Evolutionary conservation across 2,888 invertebrate genomes (phyloP), one percentile per base, ranked within the genome.

Genomic region (Lacanobia wlatinum): DNA sequence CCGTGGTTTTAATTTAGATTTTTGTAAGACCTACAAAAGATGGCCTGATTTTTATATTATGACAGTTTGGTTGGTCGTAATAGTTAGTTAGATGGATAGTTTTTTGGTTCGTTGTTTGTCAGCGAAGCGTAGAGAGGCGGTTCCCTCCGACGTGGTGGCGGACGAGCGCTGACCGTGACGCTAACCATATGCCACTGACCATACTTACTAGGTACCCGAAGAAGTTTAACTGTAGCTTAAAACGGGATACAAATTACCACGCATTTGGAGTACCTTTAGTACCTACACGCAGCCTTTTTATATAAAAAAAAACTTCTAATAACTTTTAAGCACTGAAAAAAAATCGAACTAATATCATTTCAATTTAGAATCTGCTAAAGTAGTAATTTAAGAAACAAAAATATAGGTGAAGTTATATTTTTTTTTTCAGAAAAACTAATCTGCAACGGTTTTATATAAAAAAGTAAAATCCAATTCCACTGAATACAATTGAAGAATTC

Each of bases 111-210:
- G 65, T 76, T 58, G 55, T 55, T 87, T 89, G 58, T 66, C 87
- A 90, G 58, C 90, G 85, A 79, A 87, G 90, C 91, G 84, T 78
- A 78, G 83, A 84, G 83, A 83, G 80, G 83, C 70, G 78, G 75
- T 84, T 86, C 86, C 87, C 85, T 86, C 86, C 77, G 84, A 85
- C 82, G 74, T 83, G 62, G 73, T 82, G 84, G 81, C 80, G 79
- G 68, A 81, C 81, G 84, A 71, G 56, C 89, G 82, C 61, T 92
- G 91, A 92, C 92, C 93, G 92, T 91, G 87, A 92, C 92, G 84
- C 40, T 83, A 89, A 88, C 90, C 91, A 92, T 92, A 93, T 90
- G 89, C 90, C 82, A 87, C 90, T 82, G 84, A 76, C 84, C 76
- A 79, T 71, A 82, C 78, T 85, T 78, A 79, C 73, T 73, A n/a